Evolutionary conservation across 2,113 vertebrate species (phyloP).

Genomic region (Scartelaos histophorus): DNA sequence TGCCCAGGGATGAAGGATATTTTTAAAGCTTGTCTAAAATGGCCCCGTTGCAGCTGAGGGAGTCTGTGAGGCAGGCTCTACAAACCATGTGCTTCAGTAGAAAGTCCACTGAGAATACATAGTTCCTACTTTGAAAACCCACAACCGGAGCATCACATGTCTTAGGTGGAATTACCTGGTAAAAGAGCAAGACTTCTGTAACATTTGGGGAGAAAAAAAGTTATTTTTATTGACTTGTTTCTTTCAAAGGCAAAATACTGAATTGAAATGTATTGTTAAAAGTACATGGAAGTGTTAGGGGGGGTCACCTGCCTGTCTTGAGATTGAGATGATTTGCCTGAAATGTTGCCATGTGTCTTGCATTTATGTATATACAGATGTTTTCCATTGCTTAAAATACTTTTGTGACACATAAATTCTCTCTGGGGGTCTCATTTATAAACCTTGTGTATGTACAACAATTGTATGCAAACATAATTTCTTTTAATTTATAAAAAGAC

Average conservation of each 20-base stretch:
- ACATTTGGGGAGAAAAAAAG: neutral
- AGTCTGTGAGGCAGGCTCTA: conserved; percentile 42
- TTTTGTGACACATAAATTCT: too few relatives aligned
- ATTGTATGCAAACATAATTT: too few relatives aligned
- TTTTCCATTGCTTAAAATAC: too few relatives aligned
- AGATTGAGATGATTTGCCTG: too few relatives aligned
- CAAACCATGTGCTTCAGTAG: conserved; percentile 53
- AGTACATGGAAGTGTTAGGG: too few relatives aligned
- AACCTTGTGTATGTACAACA: too few relatives aligned
- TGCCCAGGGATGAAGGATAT: conserved; percentile 70
- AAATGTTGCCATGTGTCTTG: too few relatives aligned
- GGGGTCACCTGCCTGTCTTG: too few relatives aligned
- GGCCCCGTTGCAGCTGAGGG: conserved; percentile 64
- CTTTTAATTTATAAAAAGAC: too few relatives aligned
- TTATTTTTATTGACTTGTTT: neutral
- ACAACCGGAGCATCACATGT: conserved; percentile 54
- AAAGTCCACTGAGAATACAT: conserved; percentile 62
- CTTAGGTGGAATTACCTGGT: conserved; percentile 47
- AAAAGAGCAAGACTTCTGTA: neutral
- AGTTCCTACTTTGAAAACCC: conserved; percentile 65
- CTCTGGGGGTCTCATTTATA: too few relatives aligned
- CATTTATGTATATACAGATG: too few relatives aligned
- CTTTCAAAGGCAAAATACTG: conserved; percentile 7
- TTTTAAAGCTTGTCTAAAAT: conserved; percentile 76
- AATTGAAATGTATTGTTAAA: conserved; percentile 47